Base-by-base conservation (phyloP, 1,140 invertebrate genomes). In the Reticulitermes speratus region DNA sequence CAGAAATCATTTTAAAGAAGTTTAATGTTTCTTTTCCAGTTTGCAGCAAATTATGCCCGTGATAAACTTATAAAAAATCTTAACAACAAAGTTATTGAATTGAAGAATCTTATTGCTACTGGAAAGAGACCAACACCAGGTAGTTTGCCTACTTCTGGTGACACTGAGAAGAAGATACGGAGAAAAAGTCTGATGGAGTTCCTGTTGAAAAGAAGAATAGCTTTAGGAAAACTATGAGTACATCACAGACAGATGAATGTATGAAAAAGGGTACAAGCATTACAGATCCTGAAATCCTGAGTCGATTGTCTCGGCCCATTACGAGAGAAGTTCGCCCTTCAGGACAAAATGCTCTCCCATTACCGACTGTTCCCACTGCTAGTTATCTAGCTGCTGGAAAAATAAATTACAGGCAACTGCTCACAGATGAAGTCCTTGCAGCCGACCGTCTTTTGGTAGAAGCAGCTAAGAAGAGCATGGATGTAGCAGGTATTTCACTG, bases 1-100 rank as follows among this genome's bases (percentile, higher is more conserved):
- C 45, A 12, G 45, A 21, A 55, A 21, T 55, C 19, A 21, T 55
- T 55, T 55, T 55, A 55, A 5, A 21, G 7, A 0, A 19, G 19
- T 55, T 0, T 55, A 5, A 55, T 19, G 19, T 55, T 21, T 55
- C 52, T 87, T 85, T 91, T 89, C 87, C 89, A 95, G 94, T 97
- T 98, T 93, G 97, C 97, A 85, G 97, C 97, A 23, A 96, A 98
- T 89, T 98, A 96, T 92, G 96, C 96, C 32, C 95, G 95, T 90
- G 96, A 97, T 88, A 95, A 96, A 87, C 92, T 97, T 23, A 94
- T 97, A 87, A 94, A 95, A 89, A 96, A 94, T 90, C 92, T 98
- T 69, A 94, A 93, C 88, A 94, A 94, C 89, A 96, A 95, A 91
- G 93, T 97, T 44, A 91, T 95, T 44, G 94, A 95, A 90, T 91